A percentile compares a stretch with the other conserved stretches of the same genome.
These are phyloP conservation scores for Propithecus perrieri DNA, from an alignment of 2,797 vertebrate genomes.

Conservation along the genomic window DNA sequence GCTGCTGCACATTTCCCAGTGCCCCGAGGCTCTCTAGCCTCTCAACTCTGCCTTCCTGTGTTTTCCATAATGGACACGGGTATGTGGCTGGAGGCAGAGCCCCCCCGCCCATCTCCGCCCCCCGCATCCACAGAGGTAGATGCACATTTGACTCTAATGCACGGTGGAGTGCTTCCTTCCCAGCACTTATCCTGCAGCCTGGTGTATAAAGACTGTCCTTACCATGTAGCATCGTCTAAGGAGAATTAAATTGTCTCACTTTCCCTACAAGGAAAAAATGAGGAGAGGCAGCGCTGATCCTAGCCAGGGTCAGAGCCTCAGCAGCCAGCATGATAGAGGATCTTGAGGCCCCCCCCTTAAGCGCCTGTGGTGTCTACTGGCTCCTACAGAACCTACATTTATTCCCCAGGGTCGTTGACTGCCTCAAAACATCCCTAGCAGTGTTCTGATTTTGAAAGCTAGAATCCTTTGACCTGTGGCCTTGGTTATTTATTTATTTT, in stretches of 20 bases:
- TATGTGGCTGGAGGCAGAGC: background rate
- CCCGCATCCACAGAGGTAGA: background rate
- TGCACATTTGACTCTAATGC: fast-evolving
- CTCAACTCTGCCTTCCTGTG: background rate
- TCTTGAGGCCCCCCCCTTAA: background rate
- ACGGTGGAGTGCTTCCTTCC: fast-evolving
- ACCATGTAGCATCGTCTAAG: background rate
- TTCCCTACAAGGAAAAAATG: background rate
- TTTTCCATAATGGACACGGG: background rate
- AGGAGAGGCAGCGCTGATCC: background rate
- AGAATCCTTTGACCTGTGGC: slow-evolving; percentile 65
- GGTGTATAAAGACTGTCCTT: background rate
- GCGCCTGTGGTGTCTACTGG: background rate
- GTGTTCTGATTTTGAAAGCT: slow-evolving; percentile 48
- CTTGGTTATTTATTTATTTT: slow-evolving; percentile 49
- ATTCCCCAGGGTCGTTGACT: background rate
- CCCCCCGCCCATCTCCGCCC: too few species aligned
- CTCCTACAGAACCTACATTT: background rate
- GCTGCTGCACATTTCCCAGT: background rate
- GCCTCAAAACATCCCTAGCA: background rate
- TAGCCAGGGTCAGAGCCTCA: background rate
- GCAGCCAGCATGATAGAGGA: background rate
- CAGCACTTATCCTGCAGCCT: background rate
- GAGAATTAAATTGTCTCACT: background rate
- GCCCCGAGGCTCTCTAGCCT: background rate